Conservation (phyloP, 2,888 invertebrate genomes). For the Thymelicus acteon region DNA sequence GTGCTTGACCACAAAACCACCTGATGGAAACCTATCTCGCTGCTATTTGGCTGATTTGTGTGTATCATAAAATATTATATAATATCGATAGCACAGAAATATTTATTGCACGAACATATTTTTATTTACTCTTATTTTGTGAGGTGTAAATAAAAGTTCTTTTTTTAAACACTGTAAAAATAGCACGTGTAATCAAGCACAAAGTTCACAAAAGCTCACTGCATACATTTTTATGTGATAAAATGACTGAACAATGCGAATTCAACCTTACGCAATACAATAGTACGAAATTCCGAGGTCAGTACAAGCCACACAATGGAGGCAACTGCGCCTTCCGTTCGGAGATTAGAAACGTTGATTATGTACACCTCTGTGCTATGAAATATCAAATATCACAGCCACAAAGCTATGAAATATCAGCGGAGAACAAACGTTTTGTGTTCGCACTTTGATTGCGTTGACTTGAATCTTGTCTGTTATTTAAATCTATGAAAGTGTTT, state of each 20-base stretch:
- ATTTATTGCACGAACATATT: too few relatives aligned
- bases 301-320: constrained; percentile 14
- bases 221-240: background rate
- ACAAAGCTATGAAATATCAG: constrained; percentile 14
- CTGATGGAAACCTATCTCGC: too few relatives aligned
- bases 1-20: too few relatives aligned
- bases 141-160: background rate
- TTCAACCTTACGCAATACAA: constrained; percentile 14
- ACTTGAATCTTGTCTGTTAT: background rate
- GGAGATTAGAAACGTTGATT: constrained; percentile 12
- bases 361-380: constrained; percentile 5
- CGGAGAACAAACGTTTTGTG: background rate
- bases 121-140: background rate
- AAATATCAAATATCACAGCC: constrained; percentile 11
- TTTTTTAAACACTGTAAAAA: background rate
- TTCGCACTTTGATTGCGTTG: background rate
- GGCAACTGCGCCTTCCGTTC: constrained; percentile 6
- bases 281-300: constrained; percentile 14
- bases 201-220: background rate
- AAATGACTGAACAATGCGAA: constrained; percentile 4
- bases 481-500: background rate
- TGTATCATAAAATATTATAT: too few relatives aligned
- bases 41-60: too few relatives aligned
- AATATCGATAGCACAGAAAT: too few relatives aligned
- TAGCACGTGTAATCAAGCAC: constrained; percentile 53